Conservation (phyloP, 2,888 invertebrate genomes). For the Aspidapion aeneum region DNA sequence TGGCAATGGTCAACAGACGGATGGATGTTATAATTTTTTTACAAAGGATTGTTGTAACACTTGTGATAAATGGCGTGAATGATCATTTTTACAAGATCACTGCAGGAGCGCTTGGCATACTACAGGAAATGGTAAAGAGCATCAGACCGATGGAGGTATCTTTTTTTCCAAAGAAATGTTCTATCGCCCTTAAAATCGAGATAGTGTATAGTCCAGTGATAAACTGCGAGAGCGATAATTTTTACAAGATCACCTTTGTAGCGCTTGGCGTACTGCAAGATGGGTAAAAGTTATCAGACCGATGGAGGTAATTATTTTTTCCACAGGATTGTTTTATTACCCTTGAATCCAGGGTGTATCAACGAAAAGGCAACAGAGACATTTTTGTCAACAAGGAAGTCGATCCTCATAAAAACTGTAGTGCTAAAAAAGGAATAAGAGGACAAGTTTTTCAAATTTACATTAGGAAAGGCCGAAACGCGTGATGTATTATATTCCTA, state of each 20-base stretch:
- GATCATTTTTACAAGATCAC: conserved; percentile 99
- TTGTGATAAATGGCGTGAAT: conserved; percentile 84
- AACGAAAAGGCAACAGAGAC: too few species aligned
- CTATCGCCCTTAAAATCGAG: conserved; percentile 70
- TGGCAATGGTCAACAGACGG: conserved; percentile 91
- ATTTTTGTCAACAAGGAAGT: too few species aligned
- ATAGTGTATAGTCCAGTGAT: conserved; percentile 82
- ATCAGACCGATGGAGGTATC: conserved; percentile 74
- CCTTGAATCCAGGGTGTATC: too few species aligned
- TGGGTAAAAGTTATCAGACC: conserved; percentile 92
- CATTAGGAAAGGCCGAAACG: too few species aligned
- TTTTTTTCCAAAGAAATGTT: too few species aligned
- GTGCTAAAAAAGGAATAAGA: too few species aligned
- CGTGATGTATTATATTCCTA: too few species aligned
- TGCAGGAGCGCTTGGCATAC: conserved; percentile 89
- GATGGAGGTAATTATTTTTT: conserved; percentile 55
- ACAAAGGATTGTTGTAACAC: conserved; percentile 73
- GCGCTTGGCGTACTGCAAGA: conserved; percentile 88
- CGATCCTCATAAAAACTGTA: too few species aligned
- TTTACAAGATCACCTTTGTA: conserved; percentile 98
- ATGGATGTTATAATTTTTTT: conserved; percentile 56
- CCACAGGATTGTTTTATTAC: too few species aligned
- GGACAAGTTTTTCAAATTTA: too few species aligned
- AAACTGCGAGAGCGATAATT: conserved; percentile 87
- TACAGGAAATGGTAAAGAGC: conserved; percentile 92